Percentiles rank a stretch among this genome's conserved stretches.
phyloP scores from a whole-genome alignment of 2,113 vertebrate genomes.

The Cranoglanis bouderius region DNA sequence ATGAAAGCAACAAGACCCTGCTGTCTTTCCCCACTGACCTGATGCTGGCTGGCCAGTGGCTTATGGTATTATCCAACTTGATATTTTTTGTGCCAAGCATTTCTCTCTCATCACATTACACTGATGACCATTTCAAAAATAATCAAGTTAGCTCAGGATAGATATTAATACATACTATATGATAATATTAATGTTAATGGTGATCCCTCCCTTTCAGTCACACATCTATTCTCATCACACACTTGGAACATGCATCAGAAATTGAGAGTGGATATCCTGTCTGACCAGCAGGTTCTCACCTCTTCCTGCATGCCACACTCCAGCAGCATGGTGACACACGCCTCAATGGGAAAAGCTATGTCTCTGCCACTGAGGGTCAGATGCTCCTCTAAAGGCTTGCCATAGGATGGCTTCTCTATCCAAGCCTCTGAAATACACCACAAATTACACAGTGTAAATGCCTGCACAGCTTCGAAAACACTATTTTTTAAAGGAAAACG shows the following conservation, averaged over 20 bases:
- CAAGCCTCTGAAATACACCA: slow-evolving; percentile 85
- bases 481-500: background rate
- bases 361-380: slow-evolving; percentile 81
- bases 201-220: background rate
- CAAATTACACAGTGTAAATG: slow-evolving; percentile 13
- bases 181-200: background rate
- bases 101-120: background rate
- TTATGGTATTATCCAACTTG: background rate
- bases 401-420: slow-evolving; percentile 96
- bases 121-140: background rate
- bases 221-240: background rate
- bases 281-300: slow-evolving; percentile 67
- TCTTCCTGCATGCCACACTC: slow-evolving; percentile 94
- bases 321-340: slow-evolving; percentile 87
- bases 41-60: background rate
- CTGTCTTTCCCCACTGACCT: background rate
- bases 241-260: background rate
- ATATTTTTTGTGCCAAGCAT: background rate
- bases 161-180: background rate
- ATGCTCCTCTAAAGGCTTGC: slow-evolving; percentile 91
- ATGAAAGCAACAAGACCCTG: background rate
- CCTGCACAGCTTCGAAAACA: background rate
- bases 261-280: background rate
- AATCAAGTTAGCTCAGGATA: background rate
- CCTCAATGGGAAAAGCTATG: slow-evolving; percentile 87